Evolutionary conservation across 1,140 invertebrate species (phyloP).

Genomic region (Leptinotarsa defecta): DNA sequence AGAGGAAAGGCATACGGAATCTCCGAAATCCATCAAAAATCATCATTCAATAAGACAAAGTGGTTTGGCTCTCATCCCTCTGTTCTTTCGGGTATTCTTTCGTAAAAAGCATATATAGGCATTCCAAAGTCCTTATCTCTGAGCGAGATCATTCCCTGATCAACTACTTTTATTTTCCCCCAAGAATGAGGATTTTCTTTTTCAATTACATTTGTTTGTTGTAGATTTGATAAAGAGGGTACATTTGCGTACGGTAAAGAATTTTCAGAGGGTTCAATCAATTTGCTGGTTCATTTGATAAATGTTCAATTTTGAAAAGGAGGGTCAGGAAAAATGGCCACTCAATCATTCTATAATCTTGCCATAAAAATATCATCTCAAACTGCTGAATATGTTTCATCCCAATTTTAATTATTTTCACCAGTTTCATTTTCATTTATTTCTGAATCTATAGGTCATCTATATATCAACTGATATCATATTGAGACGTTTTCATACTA

Average conservation of each 20-base stretch:
- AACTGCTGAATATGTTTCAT: too few species aligned
- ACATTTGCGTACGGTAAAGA: background rate
- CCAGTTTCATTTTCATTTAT: too few species aligned
- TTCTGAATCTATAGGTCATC: too few species aligned
- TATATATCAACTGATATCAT: too few species aligned
- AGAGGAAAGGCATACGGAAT: background rate
- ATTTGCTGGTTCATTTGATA: too few species aligned
- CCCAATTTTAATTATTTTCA: too few species aligned
- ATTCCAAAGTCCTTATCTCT: background rate
- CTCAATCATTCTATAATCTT: too few species aligned
- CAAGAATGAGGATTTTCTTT: background rate
- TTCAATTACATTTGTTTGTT: background rate
- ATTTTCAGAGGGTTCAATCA: background rate
- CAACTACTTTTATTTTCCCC: background rate
- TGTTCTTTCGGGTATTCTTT: background rate
- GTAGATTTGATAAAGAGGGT: background rate
- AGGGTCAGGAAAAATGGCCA: too few species aligned
- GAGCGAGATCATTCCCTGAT: background rate
- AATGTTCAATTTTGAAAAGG: too few species aligned
- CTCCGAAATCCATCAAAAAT: background rate
- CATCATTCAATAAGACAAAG: constrained; percentile 6
- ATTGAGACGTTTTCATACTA: too few species aligned
- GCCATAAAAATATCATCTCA: too few species aligned
- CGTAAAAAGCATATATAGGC: constrained; percentile 3
- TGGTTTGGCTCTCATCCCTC: background rate